These are phyloP conservation scores for Orthosia gothica DNA, from an alignment of 2,888 invertebrate genomes.

Conservation along the genomic window DNA sequence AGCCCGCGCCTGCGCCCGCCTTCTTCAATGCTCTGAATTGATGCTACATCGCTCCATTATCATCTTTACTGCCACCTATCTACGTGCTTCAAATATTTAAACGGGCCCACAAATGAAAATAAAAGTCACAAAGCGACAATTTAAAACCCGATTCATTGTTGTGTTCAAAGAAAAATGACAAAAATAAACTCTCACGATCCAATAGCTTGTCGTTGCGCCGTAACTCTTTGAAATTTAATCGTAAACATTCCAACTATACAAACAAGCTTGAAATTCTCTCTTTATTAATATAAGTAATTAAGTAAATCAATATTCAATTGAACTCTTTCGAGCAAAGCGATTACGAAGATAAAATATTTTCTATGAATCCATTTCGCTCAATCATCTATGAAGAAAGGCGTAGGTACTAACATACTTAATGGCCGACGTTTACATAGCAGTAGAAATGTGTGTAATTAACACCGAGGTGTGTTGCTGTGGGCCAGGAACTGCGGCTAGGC, in stretches of 20 bases:
- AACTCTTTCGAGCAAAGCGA: neutral
- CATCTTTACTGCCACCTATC: conserved; percentile 69
- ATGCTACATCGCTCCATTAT: conserved; percentile 73
- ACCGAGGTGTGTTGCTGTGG: conserved; percentile 30
- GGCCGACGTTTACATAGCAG: conserved; percentile 56
- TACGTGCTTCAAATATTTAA: conserved; percentile 63
- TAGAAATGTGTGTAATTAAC: conserved; percentile 62
- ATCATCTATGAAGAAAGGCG: conserved; percentile 43
- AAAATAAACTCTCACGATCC: conserved; percentile 23
- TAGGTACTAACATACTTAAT: conserved; percentile 32
- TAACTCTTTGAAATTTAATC: conserved; percentile 8
- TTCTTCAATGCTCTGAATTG: conserved; percentile 70
- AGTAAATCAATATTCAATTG: neutral
- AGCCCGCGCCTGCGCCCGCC: conserved; percentile 68
- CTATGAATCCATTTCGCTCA: conserved; percentile 27
- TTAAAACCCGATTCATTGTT: conserved; percentile 34
- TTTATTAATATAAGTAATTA: neutral
- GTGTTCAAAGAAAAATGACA: conserved; percentile 7
- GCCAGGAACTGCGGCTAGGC: conserved; percentile 44
- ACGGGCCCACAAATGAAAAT: conserved; percentile 54
- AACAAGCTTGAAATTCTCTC: neutral
- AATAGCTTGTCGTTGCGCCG: neutral
- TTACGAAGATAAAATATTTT: conserved; percentile 8
- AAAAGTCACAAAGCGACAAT: conserved; percentile 45
- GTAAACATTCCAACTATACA: neutral